These are phyloP conservation scores for Ichneumoninae sp. DNA, from an alignment of 2,888 invertebrate genomes.

Conservation along the genomic window DNA sequence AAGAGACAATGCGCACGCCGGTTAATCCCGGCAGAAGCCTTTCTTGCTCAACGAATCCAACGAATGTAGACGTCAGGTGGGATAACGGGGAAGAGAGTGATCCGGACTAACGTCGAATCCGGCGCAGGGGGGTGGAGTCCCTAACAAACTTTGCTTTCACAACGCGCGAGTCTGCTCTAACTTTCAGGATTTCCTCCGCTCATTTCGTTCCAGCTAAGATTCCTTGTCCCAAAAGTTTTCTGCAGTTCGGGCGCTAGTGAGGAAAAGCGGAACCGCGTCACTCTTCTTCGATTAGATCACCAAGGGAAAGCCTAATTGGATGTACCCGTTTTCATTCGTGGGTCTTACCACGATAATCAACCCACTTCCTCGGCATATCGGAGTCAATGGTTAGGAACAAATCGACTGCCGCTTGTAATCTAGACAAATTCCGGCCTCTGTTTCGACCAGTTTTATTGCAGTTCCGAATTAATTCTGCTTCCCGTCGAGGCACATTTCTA, in stretches of 20 bases:
- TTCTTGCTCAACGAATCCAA: constrained; percentile 56
- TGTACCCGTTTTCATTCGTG: constrained; percentile 9
- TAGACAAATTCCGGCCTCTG: neutral
- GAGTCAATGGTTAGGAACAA: constrained; percentile 13
- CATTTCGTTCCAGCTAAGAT: constrained; percentile 20
- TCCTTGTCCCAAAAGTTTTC: constrained; percentile 16
- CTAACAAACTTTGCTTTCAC: constrained; percentile 14
- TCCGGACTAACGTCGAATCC: constrained; percentile 16
- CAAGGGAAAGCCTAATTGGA: constrained; percentile 40
- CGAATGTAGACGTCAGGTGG: constrained; percentile 58
- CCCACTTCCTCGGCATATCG: constrained; percentile 26
- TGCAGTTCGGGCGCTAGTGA: neutral
- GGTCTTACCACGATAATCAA: constrained; percentile 38
- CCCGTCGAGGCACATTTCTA: neutral
- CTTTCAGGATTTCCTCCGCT: constrained; percentile 21
- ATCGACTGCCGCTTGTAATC: neutral
- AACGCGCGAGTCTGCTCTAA: constrained; percentile 2
- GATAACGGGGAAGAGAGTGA: constrained; percentile 24
- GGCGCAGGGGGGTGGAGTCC: neutral
- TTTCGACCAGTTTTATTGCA: constrained; percentile 6
- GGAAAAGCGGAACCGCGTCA: constrained; percentile 15
- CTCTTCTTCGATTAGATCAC: constrained; percentile 44
- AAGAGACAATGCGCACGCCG: constrained; percentile 35
- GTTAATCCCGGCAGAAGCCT: constrained; percentile 33
- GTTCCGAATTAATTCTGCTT: constrained; percentile 43